phyloP scores from a whole-genome alignment of 2,888 invertebrate species.

The Anticlea derivata region DNA sequence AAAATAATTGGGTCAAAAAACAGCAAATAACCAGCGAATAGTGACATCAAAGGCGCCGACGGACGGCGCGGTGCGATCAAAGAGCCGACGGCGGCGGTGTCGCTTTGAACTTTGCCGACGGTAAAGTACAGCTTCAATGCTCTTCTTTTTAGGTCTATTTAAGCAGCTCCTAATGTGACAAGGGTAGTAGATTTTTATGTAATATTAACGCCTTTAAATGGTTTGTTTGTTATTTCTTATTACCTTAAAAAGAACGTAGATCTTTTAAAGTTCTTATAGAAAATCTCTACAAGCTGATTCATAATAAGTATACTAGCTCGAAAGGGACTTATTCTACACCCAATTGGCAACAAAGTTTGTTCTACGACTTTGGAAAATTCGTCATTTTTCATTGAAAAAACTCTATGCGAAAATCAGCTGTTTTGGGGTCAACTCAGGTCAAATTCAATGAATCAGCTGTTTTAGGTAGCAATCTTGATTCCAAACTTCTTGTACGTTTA shows the following conservation, averaged over 20 bases:
- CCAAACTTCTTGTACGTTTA: too few relatives aligned
- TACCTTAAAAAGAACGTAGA: background rate
- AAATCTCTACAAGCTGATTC: too few relatives aligned
- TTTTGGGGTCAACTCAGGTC: too few relatives aligned
- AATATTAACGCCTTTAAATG: background rate
- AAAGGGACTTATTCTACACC: too few relatives aligned
- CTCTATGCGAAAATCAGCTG: too few relatives aligned
- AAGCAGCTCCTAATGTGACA: conserved; percentile 4
- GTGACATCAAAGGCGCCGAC: conserved; percentile 38
- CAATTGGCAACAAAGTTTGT: too few relatives aligned
- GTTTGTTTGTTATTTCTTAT: background rate
- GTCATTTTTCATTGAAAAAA: too few relatives aligned
- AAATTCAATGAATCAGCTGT: too few relatives aligned
- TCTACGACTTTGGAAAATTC: too few relatives aligned
- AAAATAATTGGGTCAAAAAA: conserved; percentile 36
- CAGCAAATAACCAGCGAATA: conserved; percentile 27
- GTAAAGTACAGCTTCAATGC: conserved; percentile 50
- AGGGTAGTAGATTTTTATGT: background rate
- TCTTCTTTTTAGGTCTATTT: conserved; percentile 33
- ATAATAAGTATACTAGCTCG: too few relatives aligned
- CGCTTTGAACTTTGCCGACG: conserved; percentile 63
- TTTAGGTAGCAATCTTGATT: too few relatives aligned
- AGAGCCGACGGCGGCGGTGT: conserved; percentile 54
- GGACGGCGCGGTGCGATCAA: conserved; percentile 68
- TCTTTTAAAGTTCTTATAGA: too few relatives aligned